phyloP scores from a whole-genome alignment of 1,140 invertebrate genomes.

The Metopolophium dirhodum region DNA sequence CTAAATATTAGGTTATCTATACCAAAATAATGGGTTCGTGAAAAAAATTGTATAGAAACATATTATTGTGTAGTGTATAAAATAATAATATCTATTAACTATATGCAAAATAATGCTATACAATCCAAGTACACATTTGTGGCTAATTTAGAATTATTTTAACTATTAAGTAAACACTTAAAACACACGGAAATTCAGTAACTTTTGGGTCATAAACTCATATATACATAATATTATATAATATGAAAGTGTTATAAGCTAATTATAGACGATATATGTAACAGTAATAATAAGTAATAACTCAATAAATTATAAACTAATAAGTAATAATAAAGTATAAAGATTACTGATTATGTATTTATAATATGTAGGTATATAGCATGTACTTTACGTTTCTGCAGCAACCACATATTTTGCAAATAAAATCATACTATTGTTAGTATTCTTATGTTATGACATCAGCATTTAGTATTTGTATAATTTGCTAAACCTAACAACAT shows the following conservation, averaged over 20 bases:
- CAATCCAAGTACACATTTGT: not conserved
- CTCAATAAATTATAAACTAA: not conserved
- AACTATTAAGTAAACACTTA: not conserved
- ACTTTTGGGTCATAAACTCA: not conserved
- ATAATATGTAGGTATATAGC: not conserved
- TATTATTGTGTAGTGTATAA: not conserved
- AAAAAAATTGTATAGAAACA: not conserved
- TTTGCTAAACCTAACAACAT: not conserved
- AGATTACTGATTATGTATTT: not conserved
- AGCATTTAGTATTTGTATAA: not conserved
- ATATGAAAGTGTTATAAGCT: not conserved
- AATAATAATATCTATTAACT: not conserved
- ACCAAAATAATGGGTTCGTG: not conserved
- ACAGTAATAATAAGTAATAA: not conserved
- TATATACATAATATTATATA: not conserved
- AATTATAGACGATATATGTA: not conserved
- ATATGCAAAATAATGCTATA: not conserved
- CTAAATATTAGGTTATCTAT: not conserved
- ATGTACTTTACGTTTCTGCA: not conserved
- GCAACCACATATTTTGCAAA: not conserved
- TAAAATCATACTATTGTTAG: slow-evolving; percentile 10
- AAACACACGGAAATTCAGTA: not conserved
- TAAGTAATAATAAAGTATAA: not conserved
- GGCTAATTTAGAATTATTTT: not conserved
- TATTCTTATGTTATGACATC: not conserved